These are phyloP conservation scores for Amblyjoppa proteus DNA, from an alignment of 2,888 invertebrate genomes.

Conservation along the genomic window DNA sequence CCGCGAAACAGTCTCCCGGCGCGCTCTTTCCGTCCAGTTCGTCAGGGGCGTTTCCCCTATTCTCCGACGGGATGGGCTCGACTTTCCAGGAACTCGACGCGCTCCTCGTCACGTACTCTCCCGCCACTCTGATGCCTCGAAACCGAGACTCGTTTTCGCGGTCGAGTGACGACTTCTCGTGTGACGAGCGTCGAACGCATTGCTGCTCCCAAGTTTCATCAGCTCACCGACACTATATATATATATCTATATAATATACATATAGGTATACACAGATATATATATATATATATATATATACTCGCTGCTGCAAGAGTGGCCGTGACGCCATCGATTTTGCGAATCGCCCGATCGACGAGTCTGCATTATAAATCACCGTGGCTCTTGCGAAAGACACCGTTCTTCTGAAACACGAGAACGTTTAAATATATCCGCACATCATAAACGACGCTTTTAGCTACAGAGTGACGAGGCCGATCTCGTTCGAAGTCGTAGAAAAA, in stretches of 20 bases:
- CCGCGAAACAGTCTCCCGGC: neutral
- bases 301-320: neutral
- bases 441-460: neutral
- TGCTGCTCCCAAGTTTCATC: constrained; percentile 37
- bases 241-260: neutral
- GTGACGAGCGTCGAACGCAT: neutral
- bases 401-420: neutral
- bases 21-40: constrained; percentile 77
- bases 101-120: constrained; percentile 26
- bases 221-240: neutral
- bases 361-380: neutral
- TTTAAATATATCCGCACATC: neutral
- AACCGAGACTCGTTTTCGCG: constrained; percentile 33
- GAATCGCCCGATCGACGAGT: constrained; percentile 1
- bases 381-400: constrained; percentile 1
- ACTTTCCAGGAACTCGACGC: constrained; percentile 44
- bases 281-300: neutral
- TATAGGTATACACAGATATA: neutral
- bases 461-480: neutral
- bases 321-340: neutral
- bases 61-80: constrained; percentile 16
- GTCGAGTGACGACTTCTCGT: constrained; percentile 27
- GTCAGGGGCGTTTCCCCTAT: neutral
- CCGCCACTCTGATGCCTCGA: constrained; percentile 5
- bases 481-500: neutral